These are phyloP conservation scores for Nomada fucata DNA, from an alignment of 2,888 invertebrate species.

Conservation along the genomic window DNA sequence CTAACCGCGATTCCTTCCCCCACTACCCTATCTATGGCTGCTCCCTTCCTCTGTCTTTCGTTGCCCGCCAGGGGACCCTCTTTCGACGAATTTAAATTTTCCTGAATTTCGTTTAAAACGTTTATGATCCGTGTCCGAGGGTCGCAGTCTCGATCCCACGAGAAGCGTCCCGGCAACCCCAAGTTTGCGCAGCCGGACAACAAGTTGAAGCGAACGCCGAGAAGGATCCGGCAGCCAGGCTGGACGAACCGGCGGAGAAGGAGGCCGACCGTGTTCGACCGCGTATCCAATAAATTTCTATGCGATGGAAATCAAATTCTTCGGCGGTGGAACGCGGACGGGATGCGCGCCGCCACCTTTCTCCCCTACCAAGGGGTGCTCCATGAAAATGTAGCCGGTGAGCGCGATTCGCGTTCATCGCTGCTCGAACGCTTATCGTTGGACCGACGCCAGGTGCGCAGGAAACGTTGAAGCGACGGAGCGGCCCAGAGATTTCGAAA, in stretches of 20 bases:
- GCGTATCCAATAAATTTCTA: slow-evolving; percentile 65
- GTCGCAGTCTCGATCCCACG: slow-evolving; percentile 57
- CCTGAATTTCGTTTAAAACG: slow-evolving; percentile 82
- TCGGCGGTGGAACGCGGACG: not conserved
- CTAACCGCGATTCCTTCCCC: slow-evolving; percentile 17
- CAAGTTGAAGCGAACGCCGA: slow-evolving; percentile 39
- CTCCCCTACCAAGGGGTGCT: no score
- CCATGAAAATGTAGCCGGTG: no score
- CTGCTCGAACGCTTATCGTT: no score
- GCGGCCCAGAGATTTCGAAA: no score
- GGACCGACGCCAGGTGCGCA: no score
- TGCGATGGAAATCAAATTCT: slow-evolving; percentile 66
- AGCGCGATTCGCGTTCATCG: no score
- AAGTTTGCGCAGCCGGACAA: slow-evolving; percentile 81
- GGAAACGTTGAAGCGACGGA: no score
- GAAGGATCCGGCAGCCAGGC: not conserved
- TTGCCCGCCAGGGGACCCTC: slow-evolving; percentile 6
- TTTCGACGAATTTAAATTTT: slow-evolving; percentile 77
- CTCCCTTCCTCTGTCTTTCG: not conserved
- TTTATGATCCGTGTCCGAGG: slow-evolving; percentile 83
- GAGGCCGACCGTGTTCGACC: slow-evolving; percentile 74
- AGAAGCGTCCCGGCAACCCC: slow-evolving; percentile 66
- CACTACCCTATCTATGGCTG: no score
- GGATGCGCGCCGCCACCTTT: no score
- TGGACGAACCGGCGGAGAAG: slow-evolving; percentile 17